These are phyloP conservation scores for Fratercula arctica DNA, from an alignment of 2,797 vertebrate species.

Conservation along the genomic window DNA sequence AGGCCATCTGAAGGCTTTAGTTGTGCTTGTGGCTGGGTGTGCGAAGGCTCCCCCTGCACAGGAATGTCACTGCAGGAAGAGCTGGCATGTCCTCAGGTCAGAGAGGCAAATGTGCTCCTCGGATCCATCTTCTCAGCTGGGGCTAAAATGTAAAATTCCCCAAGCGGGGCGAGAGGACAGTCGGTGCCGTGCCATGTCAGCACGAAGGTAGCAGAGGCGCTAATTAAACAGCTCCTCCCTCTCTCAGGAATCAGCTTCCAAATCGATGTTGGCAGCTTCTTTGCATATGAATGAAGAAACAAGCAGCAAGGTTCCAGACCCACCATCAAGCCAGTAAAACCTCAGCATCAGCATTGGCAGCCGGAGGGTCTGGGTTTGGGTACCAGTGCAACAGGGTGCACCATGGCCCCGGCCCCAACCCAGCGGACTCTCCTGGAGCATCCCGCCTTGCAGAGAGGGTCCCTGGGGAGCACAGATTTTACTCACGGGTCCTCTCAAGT, in stretches of 20 bases:
- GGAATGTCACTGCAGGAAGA: neutral
- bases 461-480: neutral
- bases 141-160: neutral
- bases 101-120: neutral
- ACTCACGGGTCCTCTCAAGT: neutral
- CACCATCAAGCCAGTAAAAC: neutral
- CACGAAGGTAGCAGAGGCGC: neutral
- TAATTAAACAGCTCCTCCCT: slow-evolving; percentile 25
- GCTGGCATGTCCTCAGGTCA: neutral
- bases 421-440: fast-evolving
- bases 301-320: neutral
- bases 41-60: neutral
- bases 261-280: neutral
- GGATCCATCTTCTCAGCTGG: neutral
- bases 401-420: neutral
- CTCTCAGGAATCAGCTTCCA: neutral
- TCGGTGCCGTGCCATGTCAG: neutral
- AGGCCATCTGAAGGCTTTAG: neutral
- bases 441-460: neutral
- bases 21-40: neutral
- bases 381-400: fast-evolving
- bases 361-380: neutral
- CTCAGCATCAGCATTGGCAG: neutral
- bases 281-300: neutral
- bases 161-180: neutral